These are phyloP conservation scores for Magallana gigas DNA, from an alignment of 1,140 invertebrate genomes.

Conservation along the genomic window DNA sequence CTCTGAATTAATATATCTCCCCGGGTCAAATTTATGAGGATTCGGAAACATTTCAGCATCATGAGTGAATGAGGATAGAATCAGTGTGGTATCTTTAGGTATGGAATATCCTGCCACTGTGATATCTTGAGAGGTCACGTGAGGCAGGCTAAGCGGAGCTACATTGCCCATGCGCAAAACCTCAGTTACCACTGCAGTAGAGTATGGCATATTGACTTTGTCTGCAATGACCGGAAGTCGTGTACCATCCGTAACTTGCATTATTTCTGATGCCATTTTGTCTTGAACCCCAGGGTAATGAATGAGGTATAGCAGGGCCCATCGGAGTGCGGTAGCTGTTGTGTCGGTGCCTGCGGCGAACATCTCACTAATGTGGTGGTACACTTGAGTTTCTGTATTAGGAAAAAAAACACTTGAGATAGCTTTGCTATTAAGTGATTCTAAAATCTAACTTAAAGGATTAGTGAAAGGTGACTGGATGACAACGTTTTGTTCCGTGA, in stretches of 20 bases:
- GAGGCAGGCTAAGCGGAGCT: constrained; percentile 73
- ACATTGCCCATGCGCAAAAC: constrained; percentile 76
- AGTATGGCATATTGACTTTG: constrained; percentile 68
- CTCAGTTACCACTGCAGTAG: constrained; percentile 73
- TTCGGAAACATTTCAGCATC: constrained; percentile 82
- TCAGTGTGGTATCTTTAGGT: constrained; percentile 69
- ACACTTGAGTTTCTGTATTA: too few relatives aligned
- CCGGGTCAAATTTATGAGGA: constrained; percentile 85
- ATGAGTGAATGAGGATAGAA: constrained; percentile 69
- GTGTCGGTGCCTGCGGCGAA: constrained; percentile 67
- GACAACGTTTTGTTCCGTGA: too few relatives aligned
- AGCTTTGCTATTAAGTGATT: too few relatives aligned
- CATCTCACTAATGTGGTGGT: constrained; percentile 30
- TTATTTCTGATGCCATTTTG: constrained; percentile 91
- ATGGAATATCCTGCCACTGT: constrained; percentile 69
- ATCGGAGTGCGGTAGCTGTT: constrained; percentile 57
- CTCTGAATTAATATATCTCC: constrained; percentile 80
- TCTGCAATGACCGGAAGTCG: constrained; percentile 91
- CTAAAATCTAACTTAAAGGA: too few relatives aligned
- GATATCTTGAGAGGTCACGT: constrained; percentile 62
- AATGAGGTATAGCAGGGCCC: constrained; percentile 92
- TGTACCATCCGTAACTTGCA: constrained; percentile 87
- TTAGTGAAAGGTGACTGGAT: too few relatives aligned
- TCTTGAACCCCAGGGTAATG: constrained; percentile 86
- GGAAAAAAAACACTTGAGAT: too few relatives aligned